phyloP scores from a whole-genome alignment of 2,113 vertebrate genomes.

The Globicephala melas region DNA sequence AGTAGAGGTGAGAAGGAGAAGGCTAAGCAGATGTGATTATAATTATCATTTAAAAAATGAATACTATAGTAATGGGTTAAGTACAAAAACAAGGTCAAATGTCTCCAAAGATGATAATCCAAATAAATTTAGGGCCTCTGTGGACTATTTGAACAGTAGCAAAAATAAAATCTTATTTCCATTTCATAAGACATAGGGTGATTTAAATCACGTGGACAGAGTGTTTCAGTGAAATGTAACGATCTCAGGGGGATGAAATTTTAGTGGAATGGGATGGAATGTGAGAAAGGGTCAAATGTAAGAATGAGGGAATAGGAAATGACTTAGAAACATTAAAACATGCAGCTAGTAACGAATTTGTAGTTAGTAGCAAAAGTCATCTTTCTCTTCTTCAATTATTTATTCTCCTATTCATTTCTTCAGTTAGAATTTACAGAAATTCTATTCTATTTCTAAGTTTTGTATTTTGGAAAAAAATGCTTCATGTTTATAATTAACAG shows the following conservation, averaged over 20 bases:
- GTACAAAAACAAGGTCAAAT: neutral
- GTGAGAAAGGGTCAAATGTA: neutral
- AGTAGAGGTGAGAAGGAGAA: neutral
- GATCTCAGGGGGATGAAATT: neutral
- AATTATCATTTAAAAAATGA: neutral
- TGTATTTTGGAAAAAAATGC: neutral
- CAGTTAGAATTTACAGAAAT: neutral
- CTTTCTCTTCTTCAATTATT: neutral
- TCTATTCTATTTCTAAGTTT: neutral
- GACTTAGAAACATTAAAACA: neutral
- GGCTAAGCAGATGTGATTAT: constrained; percentile 4
- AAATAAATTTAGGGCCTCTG: neutral
- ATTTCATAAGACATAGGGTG: neutral
- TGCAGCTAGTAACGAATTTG: neutral
- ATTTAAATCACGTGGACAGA: neutral
- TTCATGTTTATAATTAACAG: neutral
- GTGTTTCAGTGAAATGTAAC: neutral
- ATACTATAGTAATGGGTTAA: neutral
- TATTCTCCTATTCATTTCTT: neutral
- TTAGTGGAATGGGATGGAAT: neutral
- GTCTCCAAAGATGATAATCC: neutral
- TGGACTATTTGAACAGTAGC: neutral
- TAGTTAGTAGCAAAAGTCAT: neutral
- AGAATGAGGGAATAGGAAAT: neutral
- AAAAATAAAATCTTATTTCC: constrained; percentile 35